A percentile compares a stretch with the other conserved stretches of the same genome.
Evolutionary conservation across 1,140 invertebrate genomes (phyloP).

Genomic region (Drosophila pandora): DNA sequence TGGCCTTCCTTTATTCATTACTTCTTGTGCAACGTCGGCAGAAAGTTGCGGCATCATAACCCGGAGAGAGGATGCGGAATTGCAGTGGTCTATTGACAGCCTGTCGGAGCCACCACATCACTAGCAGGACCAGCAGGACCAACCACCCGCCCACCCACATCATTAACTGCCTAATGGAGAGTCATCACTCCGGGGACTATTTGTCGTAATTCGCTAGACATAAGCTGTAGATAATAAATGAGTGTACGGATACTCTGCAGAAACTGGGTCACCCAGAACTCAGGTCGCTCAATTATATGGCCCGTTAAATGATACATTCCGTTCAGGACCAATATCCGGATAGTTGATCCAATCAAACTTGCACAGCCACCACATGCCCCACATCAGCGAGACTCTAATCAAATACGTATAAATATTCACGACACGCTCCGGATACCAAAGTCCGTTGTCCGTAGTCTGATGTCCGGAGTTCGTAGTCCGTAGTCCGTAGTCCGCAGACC

Average conservation of each 20-base stretch:
- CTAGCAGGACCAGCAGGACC: not conserved
- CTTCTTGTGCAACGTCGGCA: slow-evolving; percentile 43
- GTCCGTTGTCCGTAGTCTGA: not conserved
- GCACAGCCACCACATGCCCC: slow-evolving; percentile 13
- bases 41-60: slow-evolving; percentile 11
- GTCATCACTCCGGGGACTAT: slow-evolving; percentile 3
- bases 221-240: not conserved
- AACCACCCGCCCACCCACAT: not conserved
- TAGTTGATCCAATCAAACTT: slow-evolving; percentile 56
- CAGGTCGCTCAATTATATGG: slow-evolving; percentile 36
- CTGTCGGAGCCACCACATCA: not conserved
- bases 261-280: not conserved
- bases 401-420: slow-evolving; percentile 72
- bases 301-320: slow-evolving; percentile 41
- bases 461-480: not conserved
- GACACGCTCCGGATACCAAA: slow-evolving; percentile 43
- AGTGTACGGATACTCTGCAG: not conserved
- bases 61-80: not conserved
- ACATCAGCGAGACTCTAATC: slow-evolving; percentile 42
- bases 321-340: slow-evolving; percentile 12
- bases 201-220: slow-evolving; percentile 6
- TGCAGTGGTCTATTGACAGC: not conserved
- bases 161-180: slow-evolving; percentile 1
- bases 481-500: not conserved
- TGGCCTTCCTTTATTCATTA: slow-evolving; percentile 48